Conservation (phyloP, 1,140 invertebrate species). For the Saccostrea echinata region DNA sequence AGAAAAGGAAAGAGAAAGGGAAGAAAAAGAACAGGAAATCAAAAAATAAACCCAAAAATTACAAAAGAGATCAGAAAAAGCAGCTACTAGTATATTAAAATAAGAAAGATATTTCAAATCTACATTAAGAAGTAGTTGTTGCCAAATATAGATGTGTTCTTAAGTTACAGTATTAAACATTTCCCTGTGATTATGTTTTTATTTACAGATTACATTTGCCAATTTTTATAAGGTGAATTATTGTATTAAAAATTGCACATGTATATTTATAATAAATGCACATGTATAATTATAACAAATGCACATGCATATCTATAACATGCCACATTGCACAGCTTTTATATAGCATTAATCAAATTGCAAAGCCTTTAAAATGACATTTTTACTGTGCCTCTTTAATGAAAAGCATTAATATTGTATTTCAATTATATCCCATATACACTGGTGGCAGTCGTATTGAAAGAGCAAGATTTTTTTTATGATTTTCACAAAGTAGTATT, state of each 20-base stretch:
- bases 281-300: not conserved
- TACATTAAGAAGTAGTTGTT: not conserved
- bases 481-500: too few relatives aligned
- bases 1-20: not conserved
- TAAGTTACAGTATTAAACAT: not conserved
- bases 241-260: not conserved
- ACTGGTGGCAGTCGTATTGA: too few relatives aligned
- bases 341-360: not conserved
- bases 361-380: too few relatives aligned
- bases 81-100: too few relatives aligned
- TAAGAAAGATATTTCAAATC: not conserved
- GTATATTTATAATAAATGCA: not conserved
- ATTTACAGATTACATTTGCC: conserved; percentile 23
- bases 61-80: not conserved
- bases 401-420: too few relatives aligned
- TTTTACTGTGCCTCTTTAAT: too few relatives aligned
- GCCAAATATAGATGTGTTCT: not conserved
- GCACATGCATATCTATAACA: not conserved
- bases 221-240: conserved; percentile 16
- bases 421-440: too few relatives aligned
- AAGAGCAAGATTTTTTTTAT: too few relatives aligned
- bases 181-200: not conserved
- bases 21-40: not conserved
- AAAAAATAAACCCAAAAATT: not conserved
- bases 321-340: not conserved